phyloP scores from a whole-genome alignment of 2,888 invertebrate genomes.

The Amorpha juglandis region DNA sequence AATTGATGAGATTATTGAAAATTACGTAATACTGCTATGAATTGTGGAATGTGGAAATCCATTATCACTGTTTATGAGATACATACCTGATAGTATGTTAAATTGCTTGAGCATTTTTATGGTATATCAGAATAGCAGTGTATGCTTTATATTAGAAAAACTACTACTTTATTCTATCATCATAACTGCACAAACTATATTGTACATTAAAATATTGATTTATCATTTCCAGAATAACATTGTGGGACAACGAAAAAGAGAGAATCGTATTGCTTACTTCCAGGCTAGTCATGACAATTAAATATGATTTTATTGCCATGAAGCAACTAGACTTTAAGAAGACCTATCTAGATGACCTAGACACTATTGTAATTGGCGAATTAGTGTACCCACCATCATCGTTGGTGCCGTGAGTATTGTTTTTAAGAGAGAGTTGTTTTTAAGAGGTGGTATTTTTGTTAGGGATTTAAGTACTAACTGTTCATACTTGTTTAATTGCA shows the following conservation, averaged over 20 bases:
- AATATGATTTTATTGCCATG: conserved; percentile 94
- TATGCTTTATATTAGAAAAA: too few species aligned
- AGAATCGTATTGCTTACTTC: conserved; percentile 90
- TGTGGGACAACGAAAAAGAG: conserved; percentile 95
- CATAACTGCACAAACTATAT: too few species aligned
- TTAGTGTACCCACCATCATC: conserved; percentile 92
- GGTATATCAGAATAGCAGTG: too few species aligned
- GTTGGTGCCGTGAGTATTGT: conserved; percentile 90
- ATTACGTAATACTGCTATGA: too few species aligned
- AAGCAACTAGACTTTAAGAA: conserved; percentile 89
- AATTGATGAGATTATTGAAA: too few species aligned
- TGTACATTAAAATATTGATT: not conserved
- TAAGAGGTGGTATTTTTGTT: not conserved
- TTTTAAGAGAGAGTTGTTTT: conserved; percentile 1
- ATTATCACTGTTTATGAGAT: too few species aligned
- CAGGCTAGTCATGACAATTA: conserved; percentile 88
- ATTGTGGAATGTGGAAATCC: too few species aligned
- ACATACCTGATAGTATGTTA: too few species aligned
- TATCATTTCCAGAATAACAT: conserved; percentile 87
- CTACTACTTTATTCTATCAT: too few species aligned
- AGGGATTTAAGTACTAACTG: not conserved
- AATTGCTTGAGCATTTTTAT: too few species aligned
- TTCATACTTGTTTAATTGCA: too few species aligned
- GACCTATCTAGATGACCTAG: conserved; percentile 87
- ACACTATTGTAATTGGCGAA: conserved; percentile 90